Evolutionary conservation across 1,140 invertebrate species (phyloP).

Genomic region (Coelopa frigida): DNA sequence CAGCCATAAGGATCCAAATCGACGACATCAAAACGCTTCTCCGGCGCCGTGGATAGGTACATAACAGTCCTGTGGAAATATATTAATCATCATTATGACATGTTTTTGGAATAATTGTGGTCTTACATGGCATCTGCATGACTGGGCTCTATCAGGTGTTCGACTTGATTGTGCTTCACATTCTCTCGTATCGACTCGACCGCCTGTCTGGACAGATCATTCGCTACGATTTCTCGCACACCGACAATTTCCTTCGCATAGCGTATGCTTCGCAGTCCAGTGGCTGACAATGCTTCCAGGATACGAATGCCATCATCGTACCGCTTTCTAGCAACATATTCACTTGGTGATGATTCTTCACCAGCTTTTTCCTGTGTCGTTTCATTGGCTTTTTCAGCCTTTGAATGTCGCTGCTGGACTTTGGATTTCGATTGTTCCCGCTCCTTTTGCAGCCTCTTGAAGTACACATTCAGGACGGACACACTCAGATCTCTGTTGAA

Average conservation of each 20-base stretch:
- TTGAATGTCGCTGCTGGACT: constrained; percentile 1
- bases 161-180: constrained; percentile 69
- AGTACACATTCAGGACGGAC: constrained; percentile 54
- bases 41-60: constrained; percentile 62
- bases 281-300: constrained; percentile 89
- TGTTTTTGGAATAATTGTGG: background rate
- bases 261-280: constrained; percentile 85
- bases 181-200: constrained; percentile 82
- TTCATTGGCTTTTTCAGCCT: background rate
- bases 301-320: constrained; percentile 60
- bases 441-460: constrained; percentile 44
- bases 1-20: constrained; percentile 98
- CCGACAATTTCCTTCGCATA: constrained; percentile 91
- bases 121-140: constrained; percentile 77
- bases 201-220: constrained; percentile 86
- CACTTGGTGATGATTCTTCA: no score
- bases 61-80: constrained; percentile 61
- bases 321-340: constrained; percentile 22
- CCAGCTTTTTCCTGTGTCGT: background rate
- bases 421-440: constrained; percentile 23
- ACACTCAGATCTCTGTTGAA: constrained; percentile 93
- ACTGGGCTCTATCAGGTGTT: constrained; percentile 63
- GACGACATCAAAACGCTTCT: constrained; percentile 78
- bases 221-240: constrained; percentile 78
- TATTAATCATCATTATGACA: background rate